phyloP scores from a whole-genome alignment of 2,797 vertebrate genomes.

The Hafferia zeledoni region DNA sequence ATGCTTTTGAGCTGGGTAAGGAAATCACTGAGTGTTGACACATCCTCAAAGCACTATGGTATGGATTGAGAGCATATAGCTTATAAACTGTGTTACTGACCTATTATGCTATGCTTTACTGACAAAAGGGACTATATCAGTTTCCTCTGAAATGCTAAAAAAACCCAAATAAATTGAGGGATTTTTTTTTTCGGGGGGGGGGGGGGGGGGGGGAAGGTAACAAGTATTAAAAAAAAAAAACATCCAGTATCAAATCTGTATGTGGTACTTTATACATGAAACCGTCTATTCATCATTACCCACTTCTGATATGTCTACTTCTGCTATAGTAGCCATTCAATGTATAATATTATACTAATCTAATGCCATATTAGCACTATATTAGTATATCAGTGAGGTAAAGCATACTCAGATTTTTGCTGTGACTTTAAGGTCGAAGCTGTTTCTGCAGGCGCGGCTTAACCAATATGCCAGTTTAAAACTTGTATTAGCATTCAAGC shows the following conservation, averaged over 20 bases:
- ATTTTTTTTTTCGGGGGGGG: too few species aligned
- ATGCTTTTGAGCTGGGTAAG: conserved; percentile 69
- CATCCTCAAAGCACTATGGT: conserved; percentile 59
- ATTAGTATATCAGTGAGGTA: neutral
- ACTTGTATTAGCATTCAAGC: neutral
- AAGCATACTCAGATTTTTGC: neutral
- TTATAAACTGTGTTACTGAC: conserved; percentile 1
- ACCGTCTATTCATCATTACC: neutral
- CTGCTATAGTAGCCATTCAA: conserved; percentile 24
- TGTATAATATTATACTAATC: conserved; percentile 54
- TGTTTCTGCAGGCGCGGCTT: neutral
- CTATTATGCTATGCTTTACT: neutral
- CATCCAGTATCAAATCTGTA: neutral
- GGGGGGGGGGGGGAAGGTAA: neutral
- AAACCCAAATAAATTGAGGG: neutral
- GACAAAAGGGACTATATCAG: neutral
- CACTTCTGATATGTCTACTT: neutral
- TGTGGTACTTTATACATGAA: neutral
- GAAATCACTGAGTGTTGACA: conserved; percentile 54
- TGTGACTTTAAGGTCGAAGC: neutral
- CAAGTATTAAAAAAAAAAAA: neutral
- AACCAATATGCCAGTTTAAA: neutral
- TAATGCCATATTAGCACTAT: neutral
- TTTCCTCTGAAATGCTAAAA: conserved; percentile 13
- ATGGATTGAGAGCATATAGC: conserved; percentile 17